Evolutionary conservation across 2,797 vertebrate species (phyloP).

Genomic region (Myotis daubentonii): DNA sequence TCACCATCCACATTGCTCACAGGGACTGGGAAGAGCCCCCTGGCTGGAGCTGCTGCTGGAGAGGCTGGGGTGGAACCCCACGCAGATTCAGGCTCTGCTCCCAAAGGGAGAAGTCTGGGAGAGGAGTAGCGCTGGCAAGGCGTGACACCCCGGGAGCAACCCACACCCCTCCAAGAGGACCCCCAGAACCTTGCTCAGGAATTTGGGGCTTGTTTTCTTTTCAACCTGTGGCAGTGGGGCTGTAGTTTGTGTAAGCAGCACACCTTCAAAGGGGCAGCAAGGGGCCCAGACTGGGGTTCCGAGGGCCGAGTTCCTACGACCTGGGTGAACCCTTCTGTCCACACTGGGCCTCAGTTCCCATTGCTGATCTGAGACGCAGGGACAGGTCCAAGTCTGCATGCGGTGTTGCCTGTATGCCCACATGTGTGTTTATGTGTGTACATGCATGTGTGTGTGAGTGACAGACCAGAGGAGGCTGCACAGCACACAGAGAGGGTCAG

Average conservation of each 20-base stretch:
- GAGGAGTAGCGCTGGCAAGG: slow-evolving; percentile 92
- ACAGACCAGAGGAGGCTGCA: neutral
- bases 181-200: neutral
- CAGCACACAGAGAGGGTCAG: neutral
- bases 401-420: neutral
- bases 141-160: fast-evolving
- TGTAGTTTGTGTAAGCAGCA: neutral
- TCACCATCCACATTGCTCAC: slow-evolving; percentile 90
- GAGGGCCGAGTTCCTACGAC: fast-evolving
- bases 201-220: neutral
- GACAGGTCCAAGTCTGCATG: neutral
- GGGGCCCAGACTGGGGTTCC: too few species aligned
- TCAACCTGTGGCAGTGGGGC: neutral
- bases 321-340: neutral
- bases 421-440: fast-evolving
- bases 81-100: slow-evolving; percentile 84
- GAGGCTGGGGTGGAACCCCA: slow-evolving; percentile 78
- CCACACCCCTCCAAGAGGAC: neutral
- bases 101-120: slow-evolving; percentile 90
- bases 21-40: slow-evolving; percentile 89
- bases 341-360: neutral
- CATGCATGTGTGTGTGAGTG: too few species aligned
- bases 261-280: neutral
- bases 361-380: neutral
- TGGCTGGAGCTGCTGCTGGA: slow-evolving; percentile 87